These are phyloP conservation scores for Flabesymbios commensalis DNA, from an alignment of 2,888 invertebrate species.

Conservation along the genomic window DNA sequence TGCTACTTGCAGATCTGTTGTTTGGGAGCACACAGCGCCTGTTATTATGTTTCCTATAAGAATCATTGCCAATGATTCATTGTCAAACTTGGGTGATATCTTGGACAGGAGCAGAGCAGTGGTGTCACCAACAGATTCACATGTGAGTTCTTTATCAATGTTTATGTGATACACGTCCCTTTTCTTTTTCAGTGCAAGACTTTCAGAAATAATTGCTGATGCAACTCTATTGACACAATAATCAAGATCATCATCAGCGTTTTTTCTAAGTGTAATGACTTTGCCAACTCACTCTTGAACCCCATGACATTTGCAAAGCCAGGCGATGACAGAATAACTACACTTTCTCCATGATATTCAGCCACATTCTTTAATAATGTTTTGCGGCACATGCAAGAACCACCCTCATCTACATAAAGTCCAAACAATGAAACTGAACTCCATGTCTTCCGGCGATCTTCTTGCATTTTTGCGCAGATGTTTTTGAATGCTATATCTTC, in stretches of 20 bases:
- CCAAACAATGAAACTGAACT: conserved; percentile 7
- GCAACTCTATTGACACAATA: not conserved
- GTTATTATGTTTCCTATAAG: conserved; percentile 4
- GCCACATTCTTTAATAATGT: conserved; percentile 5
- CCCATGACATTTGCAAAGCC: conserved; percentile 8
- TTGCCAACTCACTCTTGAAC: conserved; percentile 5
- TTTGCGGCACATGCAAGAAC: conserved; percentile 10
- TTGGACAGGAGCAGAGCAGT: conserved; percentile 1
- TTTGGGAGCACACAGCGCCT: not conserved
- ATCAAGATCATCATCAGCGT: not conserved
- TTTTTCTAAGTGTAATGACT: not conserved
- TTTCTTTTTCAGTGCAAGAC: not conserved
- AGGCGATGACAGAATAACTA: not conserved
- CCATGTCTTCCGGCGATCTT: conserved; percentile 5
- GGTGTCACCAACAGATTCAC: conserved; percentile 6
- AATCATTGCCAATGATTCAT: not conserved
- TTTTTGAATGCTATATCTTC: not conserved
- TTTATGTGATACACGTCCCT: conserved; percentile 3
- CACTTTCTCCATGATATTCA: conserved; percentile 14
- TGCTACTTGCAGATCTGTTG: conserved; percentile 3
- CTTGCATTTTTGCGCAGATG: conserved; percentile 5
- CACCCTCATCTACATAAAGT: conserved; percentile 9
- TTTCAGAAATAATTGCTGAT: not conserved
- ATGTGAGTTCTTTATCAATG: conserved; percentile 1
- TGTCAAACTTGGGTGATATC: conserved; percentile 7